Conservation (phyloP, 2,888 invertebrate species). For the Adela reaumurella region DNA sequence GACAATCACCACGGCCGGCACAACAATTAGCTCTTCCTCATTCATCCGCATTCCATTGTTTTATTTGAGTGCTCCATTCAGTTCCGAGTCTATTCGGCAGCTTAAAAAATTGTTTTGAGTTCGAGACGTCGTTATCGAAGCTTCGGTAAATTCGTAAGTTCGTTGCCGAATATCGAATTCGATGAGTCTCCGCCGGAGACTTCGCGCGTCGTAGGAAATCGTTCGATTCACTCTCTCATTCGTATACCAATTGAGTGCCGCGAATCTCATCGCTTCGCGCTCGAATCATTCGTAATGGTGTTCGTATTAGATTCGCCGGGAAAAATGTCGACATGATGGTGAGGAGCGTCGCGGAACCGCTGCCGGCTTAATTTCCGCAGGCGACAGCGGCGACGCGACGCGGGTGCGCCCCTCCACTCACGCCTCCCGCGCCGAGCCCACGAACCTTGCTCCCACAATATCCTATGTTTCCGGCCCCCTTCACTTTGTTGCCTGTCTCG, state of each 20-base stretch:
- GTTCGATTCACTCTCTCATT: too few species aligned
- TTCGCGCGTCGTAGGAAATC: too few species aligned
- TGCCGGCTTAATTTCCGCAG: neutral
- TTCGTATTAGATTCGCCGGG: too few species aligned
- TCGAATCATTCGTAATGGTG: too few species aligned
- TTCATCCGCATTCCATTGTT: neutral
- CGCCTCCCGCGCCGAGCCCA: too few species aligned
- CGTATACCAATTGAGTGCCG: too few species aligned
- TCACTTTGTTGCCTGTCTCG: too few species aligned
- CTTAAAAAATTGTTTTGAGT: neutral
- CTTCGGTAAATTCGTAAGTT: neutral
- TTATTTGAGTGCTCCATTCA: neutral
- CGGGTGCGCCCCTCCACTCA: constrained; percentile 81
- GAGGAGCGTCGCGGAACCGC: neutral
- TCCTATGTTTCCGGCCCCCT: too few species aligned
- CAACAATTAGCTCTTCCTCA: neutral
- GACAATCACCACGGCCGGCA: neutral
- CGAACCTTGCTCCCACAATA: too few species aligned
- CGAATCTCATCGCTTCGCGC: too few species aligned
- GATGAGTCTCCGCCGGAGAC: neutral
- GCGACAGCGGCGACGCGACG: neutral
- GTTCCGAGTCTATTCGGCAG: neutral
- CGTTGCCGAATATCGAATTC: neutral
- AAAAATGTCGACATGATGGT: too few species aligned
- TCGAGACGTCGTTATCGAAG: neutral